phyloP scores from a whole-genome alignment of 2,797 vertebrate species.

The Sylvia borin region DNA sequence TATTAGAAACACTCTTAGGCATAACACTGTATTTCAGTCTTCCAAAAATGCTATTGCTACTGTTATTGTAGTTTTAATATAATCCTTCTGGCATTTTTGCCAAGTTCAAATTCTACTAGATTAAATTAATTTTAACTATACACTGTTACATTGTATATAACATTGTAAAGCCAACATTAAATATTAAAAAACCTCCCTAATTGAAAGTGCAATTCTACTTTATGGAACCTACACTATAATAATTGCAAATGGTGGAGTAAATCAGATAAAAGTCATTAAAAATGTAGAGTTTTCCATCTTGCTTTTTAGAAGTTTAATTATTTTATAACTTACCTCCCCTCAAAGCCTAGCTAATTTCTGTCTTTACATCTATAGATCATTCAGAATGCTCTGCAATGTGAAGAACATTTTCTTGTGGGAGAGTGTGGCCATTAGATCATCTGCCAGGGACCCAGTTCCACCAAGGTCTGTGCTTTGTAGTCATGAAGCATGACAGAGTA shows the following conservation, averaged over 20 bases:
- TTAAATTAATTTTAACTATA: conserved; percentile 7
- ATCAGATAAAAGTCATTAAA: neutral
- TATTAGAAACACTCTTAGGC: neutral
- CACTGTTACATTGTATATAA: neutral
- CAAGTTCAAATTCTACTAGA: neutral
- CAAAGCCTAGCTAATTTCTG: neutral
- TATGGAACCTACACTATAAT: neutral
- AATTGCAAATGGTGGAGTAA: neutral
- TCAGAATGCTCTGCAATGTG: neutral
- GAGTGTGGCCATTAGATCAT: neutral
- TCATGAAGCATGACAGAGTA: neutral
- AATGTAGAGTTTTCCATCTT: neutral
- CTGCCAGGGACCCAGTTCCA: neutral
- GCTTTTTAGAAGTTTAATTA: neutral
- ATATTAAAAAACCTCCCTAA: conserved; percentile 1
- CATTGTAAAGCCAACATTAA: neutral
- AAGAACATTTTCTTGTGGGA: neutral
- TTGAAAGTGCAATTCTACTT: neutral
- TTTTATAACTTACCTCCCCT: neutral
- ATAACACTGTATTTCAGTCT: neutral
- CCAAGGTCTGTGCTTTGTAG: neutral
- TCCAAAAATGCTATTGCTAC: neutral
- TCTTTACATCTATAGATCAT: neutral
- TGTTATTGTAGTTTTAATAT: neutral
- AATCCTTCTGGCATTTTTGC: neutral